phyloP scores from a whole-genome alignment of 1,140 invertebrate genomes.

The Heliconius eleuchia region DNA sequence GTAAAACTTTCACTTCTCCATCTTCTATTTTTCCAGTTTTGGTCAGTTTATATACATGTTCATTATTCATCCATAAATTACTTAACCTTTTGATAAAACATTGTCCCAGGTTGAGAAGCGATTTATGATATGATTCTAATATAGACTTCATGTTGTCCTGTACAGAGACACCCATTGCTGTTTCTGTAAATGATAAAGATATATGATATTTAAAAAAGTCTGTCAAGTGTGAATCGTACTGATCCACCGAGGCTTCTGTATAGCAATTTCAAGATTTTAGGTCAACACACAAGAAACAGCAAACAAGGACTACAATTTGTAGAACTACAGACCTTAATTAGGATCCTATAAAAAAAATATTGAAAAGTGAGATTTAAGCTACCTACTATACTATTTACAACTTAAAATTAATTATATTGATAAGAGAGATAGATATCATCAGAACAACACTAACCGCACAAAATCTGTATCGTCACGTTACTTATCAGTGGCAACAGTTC shows the following conservation, averaged over 20 bases:
- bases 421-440: not conserved
- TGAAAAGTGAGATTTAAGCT: too few relatives aligned
- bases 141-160: not conserved
- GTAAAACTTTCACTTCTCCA: not conserved
- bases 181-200: slow-evolving; percentile 12
- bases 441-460: slow-evolving; percentile 13
- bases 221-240: too few relatives aligned
- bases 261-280: too few relatives aligned
- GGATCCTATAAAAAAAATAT: too few relatives aligned
- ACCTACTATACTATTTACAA: too few relatives aligned
- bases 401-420: not conserved
- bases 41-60: not conserved
- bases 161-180: slow-evolving; percentile 24
- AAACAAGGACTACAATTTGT: too few relatives aligned
- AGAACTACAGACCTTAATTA: too few relatives aligned
- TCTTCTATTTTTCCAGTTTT: not conserved
- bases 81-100: not conserved
- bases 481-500: slow-evolving; percentile 9
- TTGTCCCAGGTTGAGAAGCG: not conserved
- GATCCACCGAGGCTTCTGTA: too few relatives aligned
- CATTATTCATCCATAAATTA: not conserved
- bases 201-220: too few relatives aligned
- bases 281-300: too few relatives aligned
- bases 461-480: not conserved
- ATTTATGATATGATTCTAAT: not conserved